These are phyloP conservation scores for Orchesella cincta DNA, from an alignment of 1,140 invertebrate species.

Conservation along the genomic window DNA sequence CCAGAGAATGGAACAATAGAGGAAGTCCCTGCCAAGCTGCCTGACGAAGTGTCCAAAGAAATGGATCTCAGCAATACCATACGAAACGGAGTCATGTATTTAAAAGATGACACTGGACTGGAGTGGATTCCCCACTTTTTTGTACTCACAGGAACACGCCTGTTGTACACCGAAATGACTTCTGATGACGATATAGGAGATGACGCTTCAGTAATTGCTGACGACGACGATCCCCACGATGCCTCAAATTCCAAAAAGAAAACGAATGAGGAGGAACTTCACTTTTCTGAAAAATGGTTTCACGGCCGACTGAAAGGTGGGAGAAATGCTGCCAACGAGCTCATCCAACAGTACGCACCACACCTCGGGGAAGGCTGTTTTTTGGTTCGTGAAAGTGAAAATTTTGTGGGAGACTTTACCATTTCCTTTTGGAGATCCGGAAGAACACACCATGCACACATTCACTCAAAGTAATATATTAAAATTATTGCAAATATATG, in stretches of 20 bases:
- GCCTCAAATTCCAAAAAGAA: slow-evolving; percentile 34
- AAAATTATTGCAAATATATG: neutral
- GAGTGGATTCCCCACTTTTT: slow-evolving; percentile 95
- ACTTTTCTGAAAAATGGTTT: slow-evolving; percentile 95
- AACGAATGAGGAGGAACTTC: slow-evolving; percentile 71
- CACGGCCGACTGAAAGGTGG: slow-evolving; percentile 82
- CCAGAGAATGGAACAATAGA: slow-evolving; percentile 63
- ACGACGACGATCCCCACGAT: slow-evolving; percentile 56
- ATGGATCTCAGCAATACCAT: slow-evolving; percentile 83
- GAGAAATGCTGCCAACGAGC: slow-evolving; percentile 72
- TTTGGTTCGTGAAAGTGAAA: slow-evolving; percentile 90
- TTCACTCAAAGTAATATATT: slow-evolving; percentile 62
- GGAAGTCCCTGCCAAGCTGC: neutral
- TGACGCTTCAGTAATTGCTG: slow-evolving; percentile 58
- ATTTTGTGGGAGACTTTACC: slow-evolving; percentile 94
- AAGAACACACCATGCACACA: slow-evolving; percentile 89
- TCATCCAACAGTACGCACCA: slow-evolving; percentile 73
- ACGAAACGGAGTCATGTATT: slow-evolving; percentile 86
- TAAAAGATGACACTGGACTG: slow-evolving; percentile 85
- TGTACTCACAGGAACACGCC: slow-evolving; percentile 83
- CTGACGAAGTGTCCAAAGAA: slow-evolving; percentile 60
- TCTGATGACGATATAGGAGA: slow-evolving; percentile 56
- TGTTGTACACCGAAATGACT: slow-evolving; percentile 78
- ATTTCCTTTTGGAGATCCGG: slow-evolving; percentile 89
- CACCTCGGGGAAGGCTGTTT: slow-evolving; percentile 93